Evolutionary conservation across 2,888 invertebrate species (phyloP), one percentile per base, ranked within the genome.

Genomic region (Drosophila prostipennis): DNA sequence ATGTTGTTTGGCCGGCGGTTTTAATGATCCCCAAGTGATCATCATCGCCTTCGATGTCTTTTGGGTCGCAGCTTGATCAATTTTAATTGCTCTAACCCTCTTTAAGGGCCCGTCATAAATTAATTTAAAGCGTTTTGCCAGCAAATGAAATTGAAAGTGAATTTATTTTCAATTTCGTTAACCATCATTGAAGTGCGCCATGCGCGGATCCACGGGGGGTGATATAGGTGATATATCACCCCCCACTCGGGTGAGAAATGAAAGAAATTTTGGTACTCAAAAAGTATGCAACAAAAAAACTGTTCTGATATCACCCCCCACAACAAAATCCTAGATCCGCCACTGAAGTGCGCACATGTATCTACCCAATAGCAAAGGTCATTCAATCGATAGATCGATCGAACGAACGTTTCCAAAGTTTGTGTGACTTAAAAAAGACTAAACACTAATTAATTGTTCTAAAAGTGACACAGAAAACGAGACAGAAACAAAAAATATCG

Each of bases 381-480:
- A 61, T 8, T 3, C 46, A 16, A 40, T 40, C 34, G 4, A 36
- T 36, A 36, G 37, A n/a, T 37, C 37, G 37, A n/a, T n/a, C 37
- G 14, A 39, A 7, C 39, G 42, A 16, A 14, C 29, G 16, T 36
- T 23, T 40, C 34, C 4, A 61, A 46, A 56, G 29, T 53, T 40
- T 45, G 26, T 40, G 40, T 53, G 34, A 59, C 65, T 65, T 54
- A 78, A 70, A 70, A 68, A 51, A 57, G 55, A 60, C 45, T 5
- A 61, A 58, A 76, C 59, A 77, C 74, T 59, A 80, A 78, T 84
- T 77, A 79, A 84, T 85, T 78, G 81, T 84, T 87, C 85, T 81
- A 60, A 67, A 73, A 48, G 49, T 60, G 65, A 71, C 39, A 73
- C 65, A 46, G 58, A 19, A 19, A 1, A 2, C 19, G 19, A 19